Percentiles rank a stretch among this genome's conserved stretches.
Evolutionary conservation across 2,888 invertebrate genomes (phyloP).

Genomic region (Perizoma affinitatum): DNA sequence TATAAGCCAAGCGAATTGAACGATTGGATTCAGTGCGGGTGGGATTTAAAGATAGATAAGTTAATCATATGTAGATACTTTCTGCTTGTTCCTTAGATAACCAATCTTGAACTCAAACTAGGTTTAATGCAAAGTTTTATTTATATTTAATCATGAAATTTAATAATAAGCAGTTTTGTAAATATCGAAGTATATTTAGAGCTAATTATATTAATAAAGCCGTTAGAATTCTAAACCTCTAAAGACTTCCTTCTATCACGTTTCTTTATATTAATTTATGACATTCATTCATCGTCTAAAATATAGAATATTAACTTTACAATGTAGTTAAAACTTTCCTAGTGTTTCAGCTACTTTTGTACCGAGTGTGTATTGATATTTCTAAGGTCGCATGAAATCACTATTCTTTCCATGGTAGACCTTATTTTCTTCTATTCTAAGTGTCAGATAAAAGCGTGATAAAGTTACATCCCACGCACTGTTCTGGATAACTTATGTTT

Average conservation of each 20-base stretch:
- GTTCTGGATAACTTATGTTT: conserved; percentile 84
- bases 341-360: conserved; percentile 35
- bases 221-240: conserved; percentile 35
- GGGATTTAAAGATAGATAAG: conserved; percentile 30
- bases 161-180: conserved; percentile 37
- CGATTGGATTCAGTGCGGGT: conserved; percentile 33
- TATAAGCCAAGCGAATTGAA: conserved; percentile 28
- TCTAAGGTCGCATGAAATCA: conserved; percentile 24
- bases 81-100: conserved; percentile 38
- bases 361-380: conserved; percentile 25
- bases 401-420: conserved; percentile 11
- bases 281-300: conserved; percentile 24
- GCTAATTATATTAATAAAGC: conserved; percentile 38
- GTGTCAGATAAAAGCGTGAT: conserved; percentile 35
- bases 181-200: conserved; percentile 40
- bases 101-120: conserved; percentile 28
- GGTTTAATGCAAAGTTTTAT: conserved; percentile 27
- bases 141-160: conserved; percentile 28
- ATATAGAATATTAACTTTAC: conserved; percentile 22
- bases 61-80: conserved; percentile 25
- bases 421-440: conserved; percentile 1
- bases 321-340: conserved; percentile 29
- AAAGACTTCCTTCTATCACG: conserved; percentile 33
- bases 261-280: conserved; percentile 26
- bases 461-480: conserved; percentile 58